A percentile compares a stretch with the other conserved stretches of the same genome.
Conservation (phyloP, 2,888 invertebrate species). For the Volucella inanis region DNA sequence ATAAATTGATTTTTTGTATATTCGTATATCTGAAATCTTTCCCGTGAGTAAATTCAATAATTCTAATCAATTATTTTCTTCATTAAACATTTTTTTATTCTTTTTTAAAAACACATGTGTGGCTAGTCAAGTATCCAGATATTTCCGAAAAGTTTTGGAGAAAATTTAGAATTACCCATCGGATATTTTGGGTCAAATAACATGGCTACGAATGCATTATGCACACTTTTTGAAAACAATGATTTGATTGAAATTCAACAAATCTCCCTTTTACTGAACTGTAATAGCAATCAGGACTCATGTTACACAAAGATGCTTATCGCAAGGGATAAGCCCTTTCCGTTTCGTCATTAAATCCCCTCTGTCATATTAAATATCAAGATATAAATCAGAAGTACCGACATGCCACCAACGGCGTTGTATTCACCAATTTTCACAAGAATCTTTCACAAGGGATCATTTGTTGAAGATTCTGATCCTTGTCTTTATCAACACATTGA, state of each 20-base stretch:
- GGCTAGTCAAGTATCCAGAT: too few relatives aligned
- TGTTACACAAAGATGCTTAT: conserved; percentile 57
- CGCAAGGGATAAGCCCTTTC: conserved; percentile 38
- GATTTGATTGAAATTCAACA: conserved; percentile 40
- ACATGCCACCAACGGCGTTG: conserved; percentile 41
- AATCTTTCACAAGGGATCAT: conserved; percentile 22
- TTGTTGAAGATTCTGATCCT: conserved; percentile 19
- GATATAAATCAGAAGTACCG: conserved; percentile 44
- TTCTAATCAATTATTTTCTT: too few relatives aligned
- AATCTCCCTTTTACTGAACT: conserved; percentile 19
- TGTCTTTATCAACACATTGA: conserved; percentile 35
- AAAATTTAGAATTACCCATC: conserved; percentile 17
- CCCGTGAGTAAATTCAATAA: too few relatives aligned
- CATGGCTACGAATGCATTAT: conserved; percentile 29
- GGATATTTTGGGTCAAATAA: conserved; percentile 50
- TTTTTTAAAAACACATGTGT: too few relatives aligned
- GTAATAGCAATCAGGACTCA: conserved; percentile 27
- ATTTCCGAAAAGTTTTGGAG: too few relatives aligned
- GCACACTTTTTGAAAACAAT: conserved; percentile 6
- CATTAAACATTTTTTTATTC: too few relatives aligned
- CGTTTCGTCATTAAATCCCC: conserved; percentile 25
- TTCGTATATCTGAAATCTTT: too few relatives aligned
- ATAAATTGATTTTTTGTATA: too few relatives aligned
- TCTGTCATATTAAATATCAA: conserved; percentile 51
- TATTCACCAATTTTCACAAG: conserved; percentile 29